Percentiles rank a stretch among this genome's conserved stretches.
phyloP scores from a whole-genome alignment of 2,113 vertebrate species.

The Melanotaenia duboulayi region DNA sequence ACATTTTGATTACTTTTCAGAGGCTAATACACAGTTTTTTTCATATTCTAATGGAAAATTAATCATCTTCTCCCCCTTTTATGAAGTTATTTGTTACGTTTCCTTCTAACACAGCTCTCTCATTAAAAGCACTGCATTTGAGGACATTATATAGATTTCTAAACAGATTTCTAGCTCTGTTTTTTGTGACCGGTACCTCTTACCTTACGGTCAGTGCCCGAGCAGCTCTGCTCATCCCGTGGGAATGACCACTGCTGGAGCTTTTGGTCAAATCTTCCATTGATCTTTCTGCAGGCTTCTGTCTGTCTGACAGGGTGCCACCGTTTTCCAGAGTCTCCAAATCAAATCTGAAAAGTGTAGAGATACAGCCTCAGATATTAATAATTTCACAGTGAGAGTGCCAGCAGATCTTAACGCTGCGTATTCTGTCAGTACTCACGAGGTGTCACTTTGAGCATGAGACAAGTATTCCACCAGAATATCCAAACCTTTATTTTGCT shows the following conservation, averaged over 20 bases:
- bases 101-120: not conserved
- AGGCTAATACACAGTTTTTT: no score
- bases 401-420: not conserved
- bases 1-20: rapidly evolving
- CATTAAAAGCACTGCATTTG: not conserved
- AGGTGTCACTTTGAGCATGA: constrained; percentile 88
- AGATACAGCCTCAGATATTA: not conserved
- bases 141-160: no score
- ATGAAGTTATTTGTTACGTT: not conserved
- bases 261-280: constrained; percentile 91
- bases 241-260: constrained; percentile 71
- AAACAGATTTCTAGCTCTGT: no score
- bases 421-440: constrained; percentile 80
- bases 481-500: constrained; percentile 93
- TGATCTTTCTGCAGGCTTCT: constrained; percentile 85
- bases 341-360: constrained; percentile 83
- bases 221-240: constrained; percentile 81
- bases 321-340: constrained; percentile 89
- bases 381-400: rapidly evolving
- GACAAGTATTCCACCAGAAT: constrained; percentile 94
- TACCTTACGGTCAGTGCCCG: constrained; percentile 91
- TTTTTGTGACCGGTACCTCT: constrained; percentile 7
- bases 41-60: no score
- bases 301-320: constrained; percentile 80
- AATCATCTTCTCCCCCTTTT: not conserved